Evolutionary conservation across 2,797 vertebrate species (phyloP), one percentile per base, ranked within the genome.

Genomic region (Lemur catta): DNA sequence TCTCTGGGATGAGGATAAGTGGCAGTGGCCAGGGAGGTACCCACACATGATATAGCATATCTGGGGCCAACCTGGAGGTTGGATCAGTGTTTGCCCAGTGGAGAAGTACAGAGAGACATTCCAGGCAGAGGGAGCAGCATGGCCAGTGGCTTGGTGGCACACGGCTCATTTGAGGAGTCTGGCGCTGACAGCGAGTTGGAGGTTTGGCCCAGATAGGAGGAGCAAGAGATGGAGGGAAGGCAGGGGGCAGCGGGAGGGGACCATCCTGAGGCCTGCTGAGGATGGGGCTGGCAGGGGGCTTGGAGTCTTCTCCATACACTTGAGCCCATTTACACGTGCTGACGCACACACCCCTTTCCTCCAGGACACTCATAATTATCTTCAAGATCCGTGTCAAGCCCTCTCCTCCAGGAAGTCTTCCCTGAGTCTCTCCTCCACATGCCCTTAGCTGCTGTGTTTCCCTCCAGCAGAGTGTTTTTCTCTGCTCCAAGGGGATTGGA

Each of bases 271-370:
- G 52, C 59, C 52, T 55, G 24, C 81, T 72, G 50, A 63, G 74
- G 28, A 20, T 11, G 14, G 48, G 57, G 13, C 12, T 35, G 35
- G n/a, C 1, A 26, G 38, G 46, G 59, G 14, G 7, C 33, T 18
- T 2, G 14, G 26, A 15, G 59, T 38, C 12, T 48, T 35, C 28
- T 15, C 35, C 0, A 4, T 17, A 35, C 30, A 10, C 33, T 11
- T 7, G 1, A 2, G 13, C 50, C 24, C 15, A 9, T 24, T 38
- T 57, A 2, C 1, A 13, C 10, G 33, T 0, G 4, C 24, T 4
- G 33, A 26, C 26, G 5, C 26, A 6, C 20, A 10, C 26, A 26
- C 22, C 2, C 59, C 35, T 63, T 35, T 38, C 41, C 41, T 71
- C 41, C 18, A 18, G 55, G 38, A 76, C 22, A 6, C 76, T 15